Evolutionary conservation across 1,140 invertebrate species (phyloP), one percentile per base, ranked within the genome.

Genomic region (Anadara kagoshimensis): DNA sequence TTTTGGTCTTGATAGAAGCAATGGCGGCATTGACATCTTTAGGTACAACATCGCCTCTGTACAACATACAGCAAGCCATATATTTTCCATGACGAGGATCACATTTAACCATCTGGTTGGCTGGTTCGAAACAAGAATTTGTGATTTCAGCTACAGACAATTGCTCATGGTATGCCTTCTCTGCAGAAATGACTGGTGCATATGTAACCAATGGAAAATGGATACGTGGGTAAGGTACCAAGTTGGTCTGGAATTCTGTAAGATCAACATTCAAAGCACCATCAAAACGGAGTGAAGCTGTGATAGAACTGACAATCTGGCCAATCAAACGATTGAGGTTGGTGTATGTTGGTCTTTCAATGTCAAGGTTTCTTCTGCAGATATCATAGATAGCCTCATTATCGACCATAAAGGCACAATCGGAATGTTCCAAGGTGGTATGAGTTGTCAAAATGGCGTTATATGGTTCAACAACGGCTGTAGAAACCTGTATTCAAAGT

Each of bases 1-100:
- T 90, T 82, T 95, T 94, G 0, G 93, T 95, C 87, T 96, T 96
- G 87, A 96, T 95, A 41, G 93, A 92, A 29, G 80, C 94, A 80
- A 96, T 95, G 29, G 29, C 29, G 2, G 29, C 29, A 36, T 36
- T 36, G 2, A 36, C 29, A 36, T 36, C 29, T 36, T 36, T 36
- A 36, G 29, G 29, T 36, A 36, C 29, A 36, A 36, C 29, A 36
- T 36, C 29, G 7, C 29, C 29, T 36, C 29, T 36, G 29, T 36
- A 36, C 29, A 36, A 36, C 29, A 36, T 36, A 7, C 29, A 36
- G 7, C 29, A 36, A 36, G 29, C 29, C 29, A 36, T 36, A 36
- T 36, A 36, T 36, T 36, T 36, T 36, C 29, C 29, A 36, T 36
- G 29, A 36, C 29, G 29, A 36, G 29, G 29, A 36, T 36, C 29